Conservation (phyloP, 2,888 invertebrate genomes). For the Drosophila seclusa region DNA sequence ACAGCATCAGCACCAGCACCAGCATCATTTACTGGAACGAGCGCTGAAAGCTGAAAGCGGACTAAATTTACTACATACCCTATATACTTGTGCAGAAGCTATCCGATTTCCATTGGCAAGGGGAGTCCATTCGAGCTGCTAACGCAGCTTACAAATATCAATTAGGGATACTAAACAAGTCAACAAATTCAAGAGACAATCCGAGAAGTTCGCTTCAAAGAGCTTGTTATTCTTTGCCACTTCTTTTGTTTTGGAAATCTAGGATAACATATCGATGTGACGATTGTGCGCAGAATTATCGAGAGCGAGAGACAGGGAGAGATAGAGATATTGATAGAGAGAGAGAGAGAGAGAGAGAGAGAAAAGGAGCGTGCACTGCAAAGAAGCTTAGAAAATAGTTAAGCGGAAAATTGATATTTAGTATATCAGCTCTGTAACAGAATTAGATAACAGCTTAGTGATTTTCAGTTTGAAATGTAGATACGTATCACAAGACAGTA, state of each 20-base stretch:
- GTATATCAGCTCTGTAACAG: background rate
- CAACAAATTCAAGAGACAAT: constrained; percentile 12
- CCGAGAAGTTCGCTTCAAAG: constrained; percentile 1
- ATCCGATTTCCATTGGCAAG: constrained; percentile 34
- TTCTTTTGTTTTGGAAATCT: background rate
- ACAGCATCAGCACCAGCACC: background rate
- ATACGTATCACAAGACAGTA: too few species aligned
- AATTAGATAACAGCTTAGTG: background rate
- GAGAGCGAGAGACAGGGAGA: too few species aligned
- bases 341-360: background rate
- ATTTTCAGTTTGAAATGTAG: background rate
- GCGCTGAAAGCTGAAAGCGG: background rate
- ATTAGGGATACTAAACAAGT: constrained; percentile 38
- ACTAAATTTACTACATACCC: constrained; percentile 19
- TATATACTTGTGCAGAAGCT: constrained; percentile 20
- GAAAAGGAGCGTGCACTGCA: background rate
- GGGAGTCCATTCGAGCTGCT: background rate
- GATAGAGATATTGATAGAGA: background rate
- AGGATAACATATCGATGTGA: background rate
- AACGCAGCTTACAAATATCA: constrained; percentile 34
- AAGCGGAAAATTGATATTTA: background rate
- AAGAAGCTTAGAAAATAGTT: background rate
- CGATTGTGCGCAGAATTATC: background rate
- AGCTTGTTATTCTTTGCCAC: background rate
- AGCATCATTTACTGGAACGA: too few species aligned